These are phyloP conservation scores for Lucifuga dentata DNA, from an alignment of 2,113 vertebrate species.

Conservation along the genomic window DNA sequence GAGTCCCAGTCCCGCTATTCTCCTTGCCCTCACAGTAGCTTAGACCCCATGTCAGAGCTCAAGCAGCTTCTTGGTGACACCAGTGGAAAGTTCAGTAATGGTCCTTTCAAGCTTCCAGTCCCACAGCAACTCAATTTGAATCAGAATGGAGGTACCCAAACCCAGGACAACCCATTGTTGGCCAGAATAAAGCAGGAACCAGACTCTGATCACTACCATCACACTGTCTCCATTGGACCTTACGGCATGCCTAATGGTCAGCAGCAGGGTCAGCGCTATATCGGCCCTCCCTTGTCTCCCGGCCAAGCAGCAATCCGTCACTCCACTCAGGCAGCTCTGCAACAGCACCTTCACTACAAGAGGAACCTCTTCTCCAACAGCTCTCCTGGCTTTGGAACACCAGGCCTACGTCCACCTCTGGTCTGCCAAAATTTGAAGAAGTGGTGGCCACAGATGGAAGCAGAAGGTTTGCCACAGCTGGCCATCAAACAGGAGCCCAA, in stretches of 20 bases:
- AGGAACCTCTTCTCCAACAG: constrained; percentile 90
- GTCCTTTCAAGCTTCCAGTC: constrained; percentile 87
- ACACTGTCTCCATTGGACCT: constrained; percentile 71
- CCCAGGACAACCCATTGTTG: constrained; percentile 54
- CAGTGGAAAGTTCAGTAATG: constrained; percentile 85
- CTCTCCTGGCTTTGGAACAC: constrained; percentile 69
- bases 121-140: constrained; percentile 70
- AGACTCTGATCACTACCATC: constrained; percentile 73
- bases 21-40: constrained; percentile 69
- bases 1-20: constrained; percentile 75
- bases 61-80: constrained; percentile 91
- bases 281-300: constrained; percentile 72
- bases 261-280: constrained; percentile 73
- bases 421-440: constrained; percentile 83
- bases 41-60: constrained; percentile 93
- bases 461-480: constrained; percentile 62
- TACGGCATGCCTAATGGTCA: constrained; percentile 80
- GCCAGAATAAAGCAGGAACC: constrained; percentile 82
- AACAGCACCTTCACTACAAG: constrained; percentile 96
- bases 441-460: constrained; percentile 87
- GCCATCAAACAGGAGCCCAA: constrained; percentile 88
- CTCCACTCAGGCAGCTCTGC: constrained; percentile 93
- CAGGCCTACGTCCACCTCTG: constrained; percentile 57
- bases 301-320: constrained; percentile 84
- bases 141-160: constrained; percentile 70